Percentiles rank a stretch among this genome's conserved stretches.
These are phyloP conservation scores for Synanthedon formicaeformis DNA, from an alignment of 2,888 invertebrate genomes.

Conservation along the genomic window DNA sequence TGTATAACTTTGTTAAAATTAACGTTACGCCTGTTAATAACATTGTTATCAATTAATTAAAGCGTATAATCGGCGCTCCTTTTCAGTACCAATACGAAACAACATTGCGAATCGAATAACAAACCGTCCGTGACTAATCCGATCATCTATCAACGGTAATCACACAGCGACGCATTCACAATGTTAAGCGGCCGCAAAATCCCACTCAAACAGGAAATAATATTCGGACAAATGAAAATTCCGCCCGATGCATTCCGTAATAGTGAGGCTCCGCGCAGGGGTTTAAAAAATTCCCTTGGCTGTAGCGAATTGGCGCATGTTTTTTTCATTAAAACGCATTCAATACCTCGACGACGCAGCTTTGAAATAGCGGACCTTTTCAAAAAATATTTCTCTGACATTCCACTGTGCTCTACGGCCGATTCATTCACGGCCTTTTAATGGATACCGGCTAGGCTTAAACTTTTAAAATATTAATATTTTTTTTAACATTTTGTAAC, in stretches of 20 bases:
- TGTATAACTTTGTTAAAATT: too few relatives aligned
- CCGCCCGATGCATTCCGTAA: slow-evolving; percentile 45
- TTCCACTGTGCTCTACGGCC: slow-evolving; percentile 30
- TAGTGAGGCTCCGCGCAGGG: slow-evolving; percentile 39
- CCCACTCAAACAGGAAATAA: slow-evolving; percentile 47
- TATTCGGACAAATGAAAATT: slow-evolving; percentile 65
- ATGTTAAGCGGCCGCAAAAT: slow-evolving; percentile 20
- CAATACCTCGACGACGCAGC: slow-evolving; percentile 66
- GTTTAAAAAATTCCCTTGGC: slow-evolving; percentile 65
- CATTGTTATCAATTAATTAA: background rate
- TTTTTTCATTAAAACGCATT: slow-evolving; percentile 70
- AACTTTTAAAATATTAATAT: too few relatives aligned
- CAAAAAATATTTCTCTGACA: slow-evolving; percentile 62
- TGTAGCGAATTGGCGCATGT: slow-evolving; percentile 68
- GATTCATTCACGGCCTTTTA: slow-evolving; percentile 43
- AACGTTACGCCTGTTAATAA: background rate
- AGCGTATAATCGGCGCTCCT: background rate
- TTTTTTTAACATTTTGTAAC: too few relatives aligned
- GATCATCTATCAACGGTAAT: slow-evolving; percentile 29
- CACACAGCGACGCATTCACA: slow-evolving; percentile 22
- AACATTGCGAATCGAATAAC: background rate
- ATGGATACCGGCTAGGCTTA: background rate
- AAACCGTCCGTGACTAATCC: slow-evolving; percentile 18
- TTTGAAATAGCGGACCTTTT: slow-evolving; percentile 65
- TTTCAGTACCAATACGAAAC: background rate